A percentile compares a stretch with the other conserved stretches of the same genome.
These are phyloP conservation scores for Trididemnum clinides DNA, from an alignment of 23 tunicate species.

Conservation along the genomic window DNA sequence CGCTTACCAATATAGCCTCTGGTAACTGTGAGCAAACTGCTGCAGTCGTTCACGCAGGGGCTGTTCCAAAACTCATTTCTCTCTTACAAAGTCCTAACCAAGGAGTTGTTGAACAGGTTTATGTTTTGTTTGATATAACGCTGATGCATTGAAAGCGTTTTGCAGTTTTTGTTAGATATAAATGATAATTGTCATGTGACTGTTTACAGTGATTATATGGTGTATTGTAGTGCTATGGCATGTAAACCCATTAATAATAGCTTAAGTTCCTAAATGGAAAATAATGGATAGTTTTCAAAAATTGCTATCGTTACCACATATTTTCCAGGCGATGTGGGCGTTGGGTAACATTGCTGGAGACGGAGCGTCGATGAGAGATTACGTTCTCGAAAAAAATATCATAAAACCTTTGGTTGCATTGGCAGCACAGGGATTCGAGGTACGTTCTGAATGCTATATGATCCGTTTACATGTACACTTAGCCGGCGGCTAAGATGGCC, in stretches of 20 bases:
- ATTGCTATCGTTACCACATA: too few relatives aligned
- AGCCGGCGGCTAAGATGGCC: too few relatives aligned
- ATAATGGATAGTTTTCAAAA: too few relatives aligned
- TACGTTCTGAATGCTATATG: too few relatives aligned
- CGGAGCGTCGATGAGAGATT: conserved; percentile 88
- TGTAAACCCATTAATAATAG: too few relatives aligned
- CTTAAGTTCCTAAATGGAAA: too few relatives aligned
- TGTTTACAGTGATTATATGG: too few relatives aligned
- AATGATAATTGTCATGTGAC: too few relatives aligned
- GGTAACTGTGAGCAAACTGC: conserved; percentile 91
- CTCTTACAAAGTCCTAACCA: conserved; percentile 42
- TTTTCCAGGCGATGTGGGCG: conserved; percentile 96
- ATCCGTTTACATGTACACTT: too few relatives aligned
- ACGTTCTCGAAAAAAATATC: conserved; percentile 80
- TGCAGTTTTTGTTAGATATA: too few relatives aligned
- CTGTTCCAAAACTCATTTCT: conserved; percentile 72
- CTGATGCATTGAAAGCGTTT: too few relatives aligned
- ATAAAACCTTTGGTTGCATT: conserved; percentile 69
- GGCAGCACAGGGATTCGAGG: conserved; percentile 27
- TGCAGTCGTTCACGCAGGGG: conserved; percentile 90
- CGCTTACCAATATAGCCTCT: conserved; percentile 97
- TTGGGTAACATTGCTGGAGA: conserved; percentile 99
- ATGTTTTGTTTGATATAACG: background rate
- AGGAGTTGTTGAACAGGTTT: conserved; percentile 85
- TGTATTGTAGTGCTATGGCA: too few relatives aligned